Evolutionary conservation across 1,140 invertebrate species (phyloP).

Genomic region (Heliconius congener): DNA sequence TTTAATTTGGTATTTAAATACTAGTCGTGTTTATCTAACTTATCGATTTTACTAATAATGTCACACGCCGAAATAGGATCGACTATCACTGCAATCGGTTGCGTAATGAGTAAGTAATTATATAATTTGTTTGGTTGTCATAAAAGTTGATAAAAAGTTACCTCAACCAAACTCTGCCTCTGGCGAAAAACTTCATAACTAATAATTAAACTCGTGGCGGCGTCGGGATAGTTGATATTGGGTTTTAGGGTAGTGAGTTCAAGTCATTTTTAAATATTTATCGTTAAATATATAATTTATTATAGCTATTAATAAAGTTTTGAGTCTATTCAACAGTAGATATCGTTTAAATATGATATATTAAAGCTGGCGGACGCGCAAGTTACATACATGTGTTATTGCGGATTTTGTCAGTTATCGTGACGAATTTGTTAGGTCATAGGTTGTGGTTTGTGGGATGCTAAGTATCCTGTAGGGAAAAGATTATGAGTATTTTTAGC

Average conservation of each 20-base stretch:
- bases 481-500: conserved; percentile 3
- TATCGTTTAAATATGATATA: too few relatives aligned
- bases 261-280: too few relatives aligned
- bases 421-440: conserved; percentile 1
- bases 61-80: background rate
- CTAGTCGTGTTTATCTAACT: background rate
- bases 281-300: too few relatives aligned
- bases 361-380: too few relatives aligned
- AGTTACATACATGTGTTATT: background rate
- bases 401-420: conserved; percentile 9
- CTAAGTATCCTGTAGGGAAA: conserved; percentile 4
- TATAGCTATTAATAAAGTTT: too few relatives aligned
- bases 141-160: background rate
- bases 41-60: background rate
- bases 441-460: conserved; percentile 3
- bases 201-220: background rate
- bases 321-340: too few relatives aligned
- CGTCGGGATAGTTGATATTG: background rate
- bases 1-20: conserved; percentile 1
- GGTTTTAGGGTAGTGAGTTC: too few relatives aligned
- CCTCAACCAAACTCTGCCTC: background rate
- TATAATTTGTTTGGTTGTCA: conserved; percentile 3
- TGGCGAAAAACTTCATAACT: background rate
- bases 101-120: background rate
- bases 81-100: background rate